Conservation (phyloP, 2,113 vertebrate genomes). For the Notarius quadriscutis region DNA sequence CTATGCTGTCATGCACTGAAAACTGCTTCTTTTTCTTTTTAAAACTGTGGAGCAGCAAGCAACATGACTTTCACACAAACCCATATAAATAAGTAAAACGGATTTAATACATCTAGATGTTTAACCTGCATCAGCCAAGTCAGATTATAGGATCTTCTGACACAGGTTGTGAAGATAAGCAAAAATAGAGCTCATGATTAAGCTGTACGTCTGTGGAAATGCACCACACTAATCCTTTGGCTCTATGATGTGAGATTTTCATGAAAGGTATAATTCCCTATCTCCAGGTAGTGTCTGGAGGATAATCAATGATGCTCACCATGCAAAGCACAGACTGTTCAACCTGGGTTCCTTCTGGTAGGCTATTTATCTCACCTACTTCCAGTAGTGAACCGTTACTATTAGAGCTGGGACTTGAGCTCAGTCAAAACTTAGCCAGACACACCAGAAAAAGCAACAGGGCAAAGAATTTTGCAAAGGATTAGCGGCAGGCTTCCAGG, state of each 20-base stretch:
- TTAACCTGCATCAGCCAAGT: constrained; percentile 40
- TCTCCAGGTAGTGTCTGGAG: neutral
- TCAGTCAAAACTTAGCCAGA: too few relatives aligned
- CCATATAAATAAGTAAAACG: neutral
- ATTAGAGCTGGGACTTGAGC: too few relatives aligned
- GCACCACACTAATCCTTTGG: constrained; percentile 35
- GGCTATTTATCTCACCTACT: neutral
- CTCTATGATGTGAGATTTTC: constrained; percentile 4
- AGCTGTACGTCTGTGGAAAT: constrained; percentile 29
- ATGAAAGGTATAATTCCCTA: neutral
- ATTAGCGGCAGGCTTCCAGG: too few relatives aligned
- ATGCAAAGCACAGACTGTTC: neutral
- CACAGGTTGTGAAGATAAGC: constrained; percentile 42
- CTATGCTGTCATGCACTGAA: neutral
- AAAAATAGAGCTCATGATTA: constrained; percentile 33
- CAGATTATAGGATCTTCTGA: constrained; percentile 46
- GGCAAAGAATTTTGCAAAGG: too few relatives aligned
- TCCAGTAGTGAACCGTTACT: too few relatives aligned
- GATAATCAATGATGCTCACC: neutral
- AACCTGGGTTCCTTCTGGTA: neutral
- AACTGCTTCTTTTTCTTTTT: neutral
- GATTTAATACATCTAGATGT: constrained; percentile 29
- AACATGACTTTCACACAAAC: neutral
- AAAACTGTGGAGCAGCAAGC: neutral
- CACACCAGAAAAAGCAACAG: too few relatives aligned